phyloP scores from a whole-genome alignment of 2,888 invertebrate species.

The Lepetodrilus schrolli region DNA sequence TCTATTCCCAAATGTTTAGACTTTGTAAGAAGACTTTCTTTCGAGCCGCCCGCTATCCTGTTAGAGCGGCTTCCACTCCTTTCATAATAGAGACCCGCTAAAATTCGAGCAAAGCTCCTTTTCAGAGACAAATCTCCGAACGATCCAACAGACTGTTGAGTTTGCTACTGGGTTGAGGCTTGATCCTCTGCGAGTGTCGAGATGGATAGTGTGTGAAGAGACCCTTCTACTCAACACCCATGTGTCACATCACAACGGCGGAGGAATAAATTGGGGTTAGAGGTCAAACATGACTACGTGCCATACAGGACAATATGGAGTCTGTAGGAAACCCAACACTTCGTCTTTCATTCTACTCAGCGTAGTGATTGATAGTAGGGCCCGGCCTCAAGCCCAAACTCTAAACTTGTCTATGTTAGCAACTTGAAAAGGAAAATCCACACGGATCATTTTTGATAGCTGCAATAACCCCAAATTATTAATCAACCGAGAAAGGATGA shows the following conservation, averaged over 20 bases:
- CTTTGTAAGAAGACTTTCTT: background rate
- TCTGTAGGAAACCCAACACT: slow-evolving; percentile 26
- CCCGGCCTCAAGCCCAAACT: background rate
- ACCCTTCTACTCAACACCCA: background rate
- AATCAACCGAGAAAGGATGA: background rate
- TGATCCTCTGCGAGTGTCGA: slow-evolving; percentile 19
- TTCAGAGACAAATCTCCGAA: too few relatives aligned
- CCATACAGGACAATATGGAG: slow-evolving; percentile 22
- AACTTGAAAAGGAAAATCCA: background rate
- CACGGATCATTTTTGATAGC: background rate
- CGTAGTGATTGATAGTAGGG: slow-evolving; percentile 3
- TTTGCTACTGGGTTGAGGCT: background rate
- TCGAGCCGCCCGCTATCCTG: background rate
- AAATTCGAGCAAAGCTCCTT: background rate
- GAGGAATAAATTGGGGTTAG: slow-evolving; percentile 26
- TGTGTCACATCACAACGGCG: slow-evolving; percentile 9
- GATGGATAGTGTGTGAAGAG: background rate
- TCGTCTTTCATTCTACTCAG: slow-evolving; percentile 14
- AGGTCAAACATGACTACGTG: slow-evolving; percentile 33
- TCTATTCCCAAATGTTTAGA: background rate
- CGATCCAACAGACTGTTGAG: background rate
- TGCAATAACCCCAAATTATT: background rate
- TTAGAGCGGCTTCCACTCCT: background rate
- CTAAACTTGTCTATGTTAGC: background rate
- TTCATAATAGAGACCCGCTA: background rate